These are phyloP conservation scores for Phacellophora camtschatica DNA, from an alignment of 30 jellyfish, hydroid and myxozoan genomes.

Conservation along the genomic window DNA sequence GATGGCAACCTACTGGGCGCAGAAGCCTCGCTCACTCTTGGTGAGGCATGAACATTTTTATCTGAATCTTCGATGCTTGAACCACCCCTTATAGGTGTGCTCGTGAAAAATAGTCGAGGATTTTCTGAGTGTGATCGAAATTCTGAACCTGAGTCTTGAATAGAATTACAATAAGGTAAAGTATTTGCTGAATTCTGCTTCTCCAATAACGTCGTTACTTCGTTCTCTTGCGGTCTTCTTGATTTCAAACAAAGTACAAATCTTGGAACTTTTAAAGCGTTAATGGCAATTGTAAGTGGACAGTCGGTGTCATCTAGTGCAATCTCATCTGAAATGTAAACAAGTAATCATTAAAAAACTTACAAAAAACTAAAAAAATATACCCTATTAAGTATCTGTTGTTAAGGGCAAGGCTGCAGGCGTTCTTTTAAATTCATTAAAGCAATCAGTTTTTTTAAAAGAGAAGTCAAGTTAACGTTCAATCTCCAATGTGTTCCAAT, in stretches of 20 bases:
- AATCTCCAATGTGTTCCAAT: too few relatives aligned
- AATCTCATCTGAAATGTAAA: conserved; percentile 73
- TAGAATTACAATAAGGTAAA: background rate
- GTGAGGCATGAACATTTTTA: background rate
- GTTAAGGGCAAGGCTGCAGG: too few relatives aligned
- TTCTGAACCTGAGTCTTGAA: background rate
- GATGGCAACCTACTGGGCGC: background rate
- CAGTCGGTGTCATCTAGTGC: conserved; percentile 70
- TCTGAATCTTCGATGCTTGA: background rate
- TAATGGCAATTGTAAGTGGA: conserved; percentile 93
- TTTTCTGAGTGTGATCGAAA: background rate
- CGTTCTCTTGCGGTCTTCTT: background rate
- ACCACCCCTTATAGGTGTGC: background rate
- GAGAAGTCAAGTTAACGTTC: too few relatives aligned
- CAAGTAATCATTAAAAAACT: too few relatives aligned
- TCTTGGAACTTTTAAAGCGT: conserved; percentile 81
- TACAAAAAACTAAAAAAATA: too few relatives aligned
- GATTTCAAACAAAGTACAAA: conserved; percentile 68
- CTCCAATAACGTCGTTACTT: background rate
- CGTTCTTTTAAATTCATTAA: too few relatives aligned
- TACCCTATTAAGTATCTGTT: too few relatives aligned
- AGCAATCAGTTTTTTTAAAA: too few relatives aligned
- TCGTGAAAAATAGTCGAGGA: background rate
- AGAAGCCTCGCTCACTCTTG: background rate
- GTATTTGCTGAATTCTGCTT: background rate